Evolutionary conservation across 2,888 invertebrate genomes (phyloP).

Genomic region (Chromoteleia sp.): DNA sequence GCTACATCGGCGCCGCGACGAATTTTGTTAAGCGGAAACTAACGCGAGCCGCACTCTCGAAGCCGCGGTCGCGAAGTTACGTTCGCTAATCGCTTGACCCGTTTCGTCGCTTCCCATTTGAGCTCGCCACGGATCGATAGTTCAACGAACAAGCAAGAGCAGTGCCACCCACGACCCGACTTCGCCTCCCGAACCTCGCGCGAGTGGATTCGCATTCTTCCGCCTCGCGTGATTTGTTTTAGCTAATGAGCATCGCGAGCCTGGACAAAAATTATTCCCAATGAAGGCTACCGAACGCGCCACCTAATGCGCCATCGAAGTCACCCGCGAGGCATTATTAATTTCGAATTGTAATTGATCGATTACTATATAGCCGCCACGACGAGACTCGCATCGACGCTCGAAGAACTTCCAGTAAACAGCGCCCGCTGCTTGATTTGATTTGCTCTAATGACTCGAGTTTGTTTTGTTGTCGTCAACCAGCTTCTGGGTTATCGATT

Average conservation of each 20-base stretch:
- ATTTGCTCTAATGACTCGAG: conserved; percentile 9
- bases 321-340: too few relatives aligned
- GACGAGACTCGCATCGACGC: too few relatives aligned
- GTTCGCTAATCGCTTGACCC: conserved; percentile 70
- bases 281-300: conserved; percentile 19
- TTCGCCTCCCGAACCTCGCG: conserved; percentile 49
- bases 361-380: too few relatives aligned
- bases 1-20: background rate
- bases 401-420: background rate
- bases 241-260: conserved; percentile 44
- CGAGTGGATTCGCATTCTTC: conserved; percentile 58
- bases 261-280: conserved; percentile 25
- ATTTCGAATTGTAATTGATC: too few relatives aligned
- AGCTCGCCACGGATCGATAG: conserved; percentile 79
- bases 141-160: conserved; percentile 82
- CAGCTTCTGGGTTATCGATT: background rate
- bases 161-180: conserved; percentile 72
- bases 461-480: conserved; percentile 7
- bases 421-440: background rate
- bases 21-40: conserved; percentile 22
- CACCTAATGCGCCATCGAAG: too few relatives aligned
- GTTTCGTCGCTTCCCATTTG: conserved; percentile 69
- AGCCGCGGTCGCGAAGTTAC: conserved; percentile 64
- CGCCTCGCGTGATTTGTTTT: conserved; percentile 43
- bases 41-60: conserved; percentile 50